phyloP scores from a whole-genome alignment of 2,888 invertebrate genomes.

The Temnothorax ravouxi region DNA sequence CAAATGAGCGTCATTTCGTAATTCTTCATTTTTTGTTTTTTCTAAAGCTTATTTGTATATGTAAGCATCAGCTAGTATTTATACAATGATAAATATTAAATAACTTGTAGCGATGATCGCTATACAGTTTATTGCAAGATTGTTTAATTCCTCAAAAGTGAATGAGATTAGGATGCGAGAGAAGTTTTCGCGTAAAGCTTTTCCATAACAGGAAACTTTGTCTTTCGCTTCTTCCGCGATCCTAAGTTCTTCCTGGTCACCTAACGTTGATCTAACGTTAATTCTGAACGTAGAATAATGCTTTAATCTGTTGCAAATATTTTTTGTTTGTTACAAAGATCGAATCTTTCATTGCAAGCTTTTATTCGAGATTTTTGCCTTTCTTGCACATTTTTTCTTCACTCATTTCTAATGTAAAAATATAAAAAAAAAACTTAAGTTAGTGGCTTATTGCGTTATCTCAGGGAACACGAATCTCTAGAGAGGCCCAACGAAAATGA shows the following conservation, averaged over 20 bases:
- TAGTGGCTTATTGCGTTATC: conserved; percentile 14
- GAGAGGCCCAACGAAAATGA: conserved; percentile 32
- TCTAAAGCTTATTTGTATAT: not conserved
- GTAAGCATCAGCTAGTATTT: not conserved
- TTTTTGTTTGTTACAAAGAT: not conserved
- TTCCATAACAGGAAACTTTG: conserved; percentile 64
- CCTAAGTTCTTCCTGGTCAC: not conserved
- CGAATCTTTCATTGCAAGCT: not conserved
- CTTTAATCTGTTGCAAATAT: not conserved
- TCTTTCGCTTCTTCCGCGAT: conserved; percentile 44
- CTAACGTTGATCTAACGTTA: not conserved
- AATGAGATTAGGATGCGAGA: conserved; percentile 70
- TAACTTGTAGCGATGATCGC: conserved; percentile 18
- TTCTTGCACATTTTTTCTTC: not conserved
- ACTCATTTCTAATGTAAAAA: conserved; percentile 15
- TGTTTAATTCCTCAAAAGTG: conserved; percentile 61
- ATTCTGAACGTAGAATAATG: not conserved
- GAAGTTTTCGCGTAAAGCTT: conserved; percentile 59
- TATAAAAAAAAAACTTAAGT: not conserved
- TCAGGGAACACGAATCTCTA: not conserved
- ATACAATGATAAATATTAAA: conserved; percentile 44
- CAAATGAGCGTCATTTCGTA: not conserved
- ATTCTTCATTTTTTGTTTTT: conserved; percentile 15
- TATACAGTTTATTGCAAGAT: conserved; percentile 61
- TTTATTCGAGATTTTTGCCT: not conserved